phyloP scores from a whole-genome alignment of 2,797 vertebrate species.

The Crax fasciolata region DNA sequence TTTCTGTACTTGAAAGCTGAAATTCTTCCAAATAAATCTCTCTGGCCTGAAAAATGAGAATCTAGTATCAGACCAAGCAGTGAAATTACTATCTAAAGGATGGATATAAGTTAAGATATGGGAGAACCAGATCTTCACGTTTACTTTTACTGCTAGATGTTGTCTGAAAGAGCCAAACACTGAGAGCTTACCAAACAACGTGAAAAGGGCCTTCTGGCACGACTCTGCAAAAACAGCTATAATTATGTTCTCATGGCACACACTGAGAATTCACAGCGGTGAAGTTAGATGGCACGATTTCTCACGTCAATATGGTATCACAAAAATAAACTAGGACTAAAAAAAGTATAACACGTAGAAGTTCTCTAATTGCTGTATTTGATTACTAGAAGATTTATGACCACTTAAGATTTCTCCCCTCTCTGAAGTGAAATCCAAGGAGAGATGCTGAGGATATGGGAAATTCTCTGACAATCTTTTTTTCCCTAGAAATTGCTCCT shows the following conservation, averaged over 20 bases:
- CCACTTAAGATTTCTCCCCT: conserved; percentile 8
- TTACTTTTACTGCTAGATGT: neutral
- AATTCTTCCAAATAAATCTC: conserved; percentile 25
- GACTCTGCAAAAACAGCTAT: neutral
- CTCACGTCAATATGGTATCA: conserved; percentile 16
- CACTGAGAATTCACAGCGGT: neutral
- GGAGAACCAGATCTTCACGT: neutral
- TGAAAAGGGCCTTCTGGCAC: conserved; percentile 10
- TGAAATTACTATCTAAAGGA: conserved; percentile 44
- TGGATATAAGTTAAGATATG: conserved; percentile 33
- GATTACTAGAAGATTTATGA: conserved; percentile 66
- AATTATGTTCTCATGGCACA: conserved; percentile 28
- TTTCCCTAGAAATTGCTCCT: neutral
- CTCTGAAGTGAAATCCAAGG: conserved; percentile 65
- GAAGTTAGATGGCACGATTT: conserved; percentile 4
- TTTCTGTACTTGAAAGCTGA: conserved; percentile 33
- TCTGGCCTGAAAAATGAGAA: conserved; percentile 56
- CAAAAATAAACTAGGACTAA: conserved; percentile 3
- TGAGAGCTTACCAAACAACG: neutral
- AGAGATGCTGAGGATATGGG: conserved; percentile 42
- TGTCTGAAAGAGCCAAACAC: neutral
- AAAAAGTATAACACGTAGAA: neutral
- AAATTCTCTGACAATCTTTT: conserved; percentile 10
- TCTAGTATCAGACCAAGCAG: neutral
- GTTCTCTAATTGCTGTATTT: conserved; percentile 55